These are phyloP conservation scores for Tortricodes alternella DNA, from an alignment of 2,888 invertebrate genomes.

Conservation along the genomic window DNA sequence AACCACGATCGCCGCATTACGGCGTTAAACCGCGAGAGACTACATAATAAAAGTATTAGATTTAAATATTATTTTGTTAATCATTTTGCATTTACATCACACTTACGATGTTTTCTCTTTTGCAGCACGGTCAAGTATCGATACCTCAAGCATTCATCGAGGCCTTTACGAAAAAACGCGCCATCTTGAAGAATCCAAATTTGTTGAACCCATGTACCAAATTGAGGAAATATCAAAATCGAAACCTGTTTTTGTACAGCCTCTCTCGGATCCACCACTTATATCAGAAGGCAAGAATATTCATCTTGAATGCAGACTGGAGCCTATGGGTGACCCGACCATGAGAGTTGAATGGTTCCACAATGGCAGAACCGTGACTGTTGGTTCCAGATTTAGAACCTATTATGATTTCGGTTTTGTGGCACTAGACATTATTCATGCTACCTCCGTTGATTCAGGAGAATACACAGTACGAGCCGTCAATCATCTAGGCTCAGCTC, in stretches of 20 bases:
- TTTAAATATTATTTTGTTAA: no score
- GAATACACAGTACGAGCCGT: constrained; percentile 97
- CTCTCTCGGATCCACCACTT: constrained; percentile 92
- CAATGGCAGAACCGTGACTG: constrained; percentile 94
- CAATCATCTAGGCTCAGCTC: constrained; percentile 96
- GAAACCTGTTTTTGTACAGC: constrained; percentile 96
- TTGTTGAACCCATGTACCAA: constrained; percentile 93
- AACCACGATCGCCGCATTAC: no score
- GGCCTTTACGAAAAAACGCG: constrained; percentile 93
- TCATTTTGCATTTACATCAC: no score
- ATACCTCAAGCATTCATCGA: constrained; percentile 95
- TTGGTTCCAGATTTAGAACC: constrained; percentile 95
- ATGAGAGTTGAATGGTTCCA: constrained; percentile 98
- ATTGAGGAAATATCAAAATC: constrained; percentile 97
- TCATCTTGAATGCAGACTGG: constrained; percentile 94
- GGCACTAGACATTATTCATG: constrained; percentile 96
- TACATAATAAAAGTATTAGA: no score
- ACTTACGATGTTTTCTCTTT: no score
- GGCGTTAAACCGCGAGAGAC: no score
- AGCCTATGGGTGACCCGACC: constrained; percentile 97
- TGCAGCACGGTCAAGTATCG: constrained; percentile 93
- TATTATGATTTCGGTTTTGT: constrained; percentile 99
- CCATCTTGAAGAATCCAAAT: constrained; percentile 92
- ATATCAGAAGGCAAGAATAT: constrained; percentile 94
- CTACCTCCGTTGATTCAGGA: constrained; percentile 96